Base-by-base conservation (phyloP, 2,113 vertebrate species). In the Speoplatyrhinus poulsoni region DNA sequence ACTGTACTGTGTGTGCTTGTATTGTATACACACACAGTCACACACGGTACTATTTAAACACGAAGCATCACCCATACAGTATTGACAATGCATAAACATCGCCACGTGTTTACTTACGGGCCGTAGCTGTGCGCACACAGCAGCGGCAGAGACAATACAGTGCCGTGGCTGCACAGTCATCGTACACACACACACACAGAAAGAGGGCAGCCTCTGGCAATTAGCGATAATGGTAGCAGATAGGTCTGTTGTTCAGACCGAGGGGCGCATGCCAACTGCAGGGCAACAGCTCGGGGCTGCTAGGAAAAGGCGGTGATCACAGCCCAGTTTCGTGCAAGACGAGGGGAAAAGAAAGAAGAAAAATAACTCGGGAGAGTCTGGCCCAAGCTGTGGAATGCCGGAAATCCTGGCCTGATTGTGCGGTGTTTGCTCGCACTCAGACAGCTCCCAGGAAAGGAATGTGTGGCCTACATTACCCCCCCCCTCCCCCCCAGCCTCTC, bases 381-480 rank as follows among this genome's bases (percentile, higher is more conserved):
- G 82, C 80, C 67, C 62, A 26, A 48, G 41, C 70, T 50, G 67
- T 79, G 87, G 80, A 89, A 89, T 79, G 83, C 82, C 80, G 85
- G 90, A 91, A 91, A 91, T 92, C 87, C 90, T 83, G 83, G 71
- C 86, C 70, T 84, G 85, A 85, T 87, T 88, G 88, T 83, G 82
- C 67, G 55, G 81, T 77, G 52, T 86, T 85, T 85, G 76, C 84
- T 79, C 82, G 83, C 72, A 82, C 67, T 83, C 82, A 77, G 87
- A 87, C 82, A 83, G 87, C 79, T 87, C 82, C 70, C 65, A 65
- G 80, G 81, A 86, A 82, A 89, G 85, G 91, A 92, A 91, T 91
- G 90, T 70, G 85, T 90, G 90, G 87, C 90, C 89, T 91, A 92
- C 77, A 91, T 91, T 90, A 82, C 69, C 76, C 16, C 58, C 19